Base-by-base conservation (phyloP, 2,888 invertebrate genomes). In the Drosophila affinis region DNA sequence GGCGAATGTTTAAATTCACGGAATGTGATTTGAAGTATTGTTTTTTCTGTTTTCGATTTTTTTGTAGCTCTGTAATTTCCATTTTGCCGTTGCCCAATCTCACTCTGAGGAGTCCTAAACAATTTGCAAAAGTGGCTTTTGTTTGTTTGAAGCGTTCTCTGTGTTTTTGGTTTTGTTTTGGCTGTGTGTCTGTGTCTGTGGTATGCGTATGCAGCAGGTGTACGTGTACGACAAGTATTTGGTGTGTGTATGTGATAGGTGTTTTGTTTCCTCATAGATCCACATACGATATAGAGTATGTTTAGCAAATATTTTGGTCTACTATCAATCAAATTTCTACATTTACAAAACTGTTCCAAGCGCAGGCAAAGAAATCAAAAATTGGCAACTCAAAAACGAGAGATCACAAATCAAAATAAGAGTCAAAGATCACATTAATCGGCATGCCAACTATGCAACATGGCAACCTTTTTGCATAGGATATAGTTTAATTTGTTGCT, bases 401-500 rank as follows among this genome's bases (percentile, higher is more conserved):
- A 45, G 74, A 65, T 55, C 48, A 14, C 29, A 73, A 71, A 70
- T 47, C 27, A 62, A 72, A 72, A 51, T 9, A 70, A 17, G 14
- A 39, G 17, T 46, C 27, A 45, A 21, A 39, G 10, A 54, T 58
- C 53, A 67, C 57, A 58, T 55, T 72, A 65, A 71, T 68, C 49
- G 72, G 59, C 83, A 88, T 88, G 89, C 83, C 89, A 76, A 88
- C 73, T 54, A 76, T 78, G 72, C 52, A 81, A 87, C 39, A 65
- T 76, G 82, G 89, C 89, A 88, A 83, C 83, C 83, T 84, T 84
- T 84, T 84, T 84, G 74, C 76, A 87, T 76, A 84, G 81, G 59
- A 84, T 84, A 88, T 84, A 76, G 74, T 88, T 88, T 84, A 84
- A 72, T 88, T 83, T 83, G 76, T 68, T 87, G 87, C 78, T 87